Base-by-base conservation (phyloP, 2,113 vertebrate species). In the Rhinolophus ferrumequinum region DNA sequence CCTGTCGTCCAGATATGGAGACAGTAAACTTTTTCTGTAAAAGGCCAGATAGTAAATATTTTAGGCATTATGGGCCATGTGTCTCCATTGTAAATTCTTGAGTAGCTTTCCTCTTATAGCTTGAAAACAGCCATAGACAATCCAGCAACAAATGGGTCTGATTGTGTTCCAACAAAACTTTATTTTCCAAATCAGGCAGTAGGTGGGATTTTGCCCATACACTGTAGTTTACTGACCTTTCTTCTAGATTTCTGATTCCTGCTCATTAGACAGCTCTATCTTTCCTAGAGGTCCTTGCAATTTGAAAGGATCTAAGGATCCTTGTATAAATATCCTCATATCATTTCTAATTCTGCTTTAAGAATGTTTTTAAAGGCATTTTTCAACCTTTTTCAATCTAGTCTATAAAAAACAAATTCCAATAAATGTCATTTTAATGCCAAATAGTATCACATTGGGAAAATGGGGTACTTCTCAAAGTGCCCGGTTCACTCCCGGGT, bases 261-360 rank as follows among this genome's bases (percentile, higher is more conserved):
- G 41, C 16, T 80, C 33, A 33, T 69, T 69, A 72, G 15, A 30
- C 22, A 24, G 7, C 19, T 90, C 12, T 64, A 11, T 72, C 15
- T 64, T 90, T 95, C 18, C 26, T 56, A 62, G n/a, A 79, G 8
- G 8, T 35, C 3, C 13, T 58, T 56, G 58, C 28, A 44, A 64
- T 82, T 82, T 47, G 80, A 64, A 82, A 47, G 33, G 58, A 82
- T 28, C 24, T 81, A 60, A 81, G 35, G 35, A 62, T 82, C 28
- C 21, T 76, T 52, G 44, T 44, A 62, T 62, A 30, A 11, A 44
- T 3, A 44, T 33, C 1, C 16, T 35, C 30, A 76, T 11, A 41
- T 82, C 2, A 79, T 83, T 96, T 92, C 21, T 86, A 66, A 60
- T 83, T 87, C 69, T 62, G 28, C 41, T 62, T 86, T 50, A 88